Evolutionary conservation across 2,797 vertebrate species (phyloP), one percentile per base, ranked within the genome.

Genomic region (Meriones psammophilus): DNA sequence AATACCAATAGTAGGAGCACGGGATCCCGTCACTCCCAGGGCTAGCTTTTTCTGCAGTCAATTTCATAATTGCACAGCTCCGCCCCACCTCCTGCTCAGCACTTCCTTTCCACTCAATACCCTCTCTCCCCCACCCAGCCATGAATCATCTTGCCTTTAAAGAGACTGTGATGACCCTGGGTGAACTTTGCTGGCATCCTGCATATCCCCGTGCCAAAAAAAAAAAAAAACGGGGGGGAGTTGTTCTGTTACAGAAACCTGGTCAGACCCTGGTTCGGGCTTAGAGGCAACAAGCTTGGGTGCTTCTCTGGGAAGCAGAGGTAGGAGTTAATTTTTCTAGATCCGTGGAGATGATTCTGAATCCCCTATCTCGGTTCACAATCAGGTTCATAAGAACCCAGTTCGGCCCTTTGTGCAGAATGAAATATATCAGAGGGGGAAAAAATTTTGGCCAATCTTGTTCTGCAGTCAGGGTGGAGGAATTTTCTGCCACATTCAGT

Each of bases 101-200:
- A 88, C 88, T 98, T 98, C 94, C 96, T 97, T 94, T 93, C 69
- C 89, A 66, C 91, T 91, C 81, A 14, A 80, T 79, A 71, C 71
- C 77, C 90, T 91, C 85, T 87, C 94, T 39, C 85, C 91, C 96
- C 89, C 83, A 89, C 92, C 83, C 91, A 93, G 89, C 88, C 90
- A 91, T 97, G 96, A 97, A 96, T 98, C 97, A 97, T 91, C 28
- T 0, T 64, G 96, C 97, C 97, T 96, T 96, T 97, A 97, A 97
- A 97, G 92, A 88, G 94, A 94, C 95, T 96, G 77, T 71, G 36
- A 71, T 97, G 96, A 97, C 93, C 92, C 92, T n/a, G 88, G 62
- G 74, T 97, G 96, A 98, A 95, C 97, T 98, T 96, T 96, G 95
- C 92, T 95, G 97, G 94, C 97, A 98, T 97, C 95, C 97, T 97